Evolutionary conservation across 2,888 invertebrate species (phyloP), one percentile per base, ranked within the genome.

Genomic region (Ischnura elegans): DNA sequence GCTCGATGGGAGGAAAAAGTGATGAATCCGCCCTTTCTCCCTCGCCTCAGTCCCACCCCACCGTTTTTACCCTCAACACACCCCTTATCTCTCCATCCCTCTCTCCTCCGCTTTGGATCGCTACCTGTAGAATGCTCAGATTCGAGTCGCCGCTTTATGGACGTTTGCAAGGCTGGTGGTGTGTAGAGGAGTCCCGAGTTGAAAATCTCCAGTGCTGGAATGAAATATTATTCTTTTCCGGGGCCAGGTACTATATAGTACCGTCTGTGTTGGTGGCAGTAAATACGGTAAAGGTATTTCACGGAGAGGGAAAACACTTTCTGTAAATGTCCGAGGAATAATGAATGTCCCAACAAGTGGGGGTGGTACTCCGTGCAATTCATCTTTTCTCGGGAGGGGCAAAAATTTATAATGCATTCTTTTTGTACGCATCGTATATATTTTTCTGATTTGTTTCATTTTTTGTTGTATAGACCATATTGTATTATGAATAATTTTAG

Each of bases 201-300:
- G 66, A 66, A 90, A 90, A 90, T 90, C 66, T 66, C 90, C 61
- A 2, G 29, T 8, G 43, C 55, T 6, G 90, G 90, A 90, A 90
- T 66, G 90, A 90, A 90, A 66, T 90, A 90, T 90, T 90, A 61
- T 61, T 45, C 61, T 43, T 61, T 90, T n/a, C n/a, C 90, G 45
- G 61, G 66, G 61, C 90, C 61, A 90, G 61, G 42, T 36, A 76
- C 61, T 43, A 90, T 61, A 66, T 90, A 66, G 66, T n/a, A 66
- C 61, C 90, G 8, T 55, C 5, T 90, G 76, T 90, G 76, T 76
- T n/a, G 61, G 55, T 51, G 61, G 43, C n/a, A n/a, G n/a, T n/a
- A 45, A 90, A 90, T 61, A 90, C 66, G 61, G 66, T 90, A n/a
- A 76, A 76, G 76, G 76, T 43, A 61, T 90, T 90, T 47, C 47